Evolutionary conservation across 2,113 vertebrate genomes (phyloP), one percentile per base, ranked within the genome.

Genomic region (Phaethon lepturus): DNA sequence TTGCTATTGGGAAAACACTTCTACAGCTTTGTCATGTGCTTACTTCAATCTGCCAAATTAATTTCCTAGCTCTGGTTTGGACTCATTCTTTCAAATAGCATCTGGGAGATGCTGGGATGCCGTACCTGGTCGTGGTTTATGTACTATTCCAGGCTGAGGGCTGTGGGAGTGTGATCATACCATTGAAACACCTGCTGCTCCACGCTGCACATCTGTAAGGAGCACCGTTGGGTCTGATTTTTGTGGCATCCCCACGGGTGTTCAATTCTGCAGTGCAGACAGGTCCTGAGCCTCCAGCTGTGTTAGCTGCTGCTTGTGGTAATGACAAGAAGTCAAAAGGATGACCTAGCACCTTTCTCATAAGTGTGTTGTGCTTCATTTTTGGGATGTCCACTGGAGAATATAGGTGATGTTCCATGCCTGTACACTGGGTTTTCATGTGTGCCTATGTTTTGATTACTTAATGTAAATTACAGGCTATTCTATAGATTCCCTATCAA

Each of bases 201-300:
- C 1, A 1, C 23, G 3, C 17, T 31, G 47, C 19, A 23, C 4
- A 24, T 53, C 19, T 1, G 0, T 24, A 28, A 63, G 19, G 25
- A 69, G 8, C 28, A 38, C 18, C 3, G 29, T 33, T 24, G 25
- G 28, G 11, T 12, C 23, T 5, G 10, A 15, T 7, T 76, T 90
- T 62, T 64, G 67, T 73, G 58, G 11, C 4, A 60, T 66, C 5
- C 11, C 49, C 19, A 18, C 5, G n/a, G 49, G 13, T 11, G 28
- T 24, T 50, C 18, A 23, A 16, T 67, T 91, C 49, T 10, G 16
- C 24, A 35, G 31, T 7, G 6, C 28, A 66, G 58, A 50, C 10
- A 66, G 62, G 10, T 55, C 50, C 23, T 73, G 6, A 40, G 16
- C 14, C 29, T 73, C 17, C n/a, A 91, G 28, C 50, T 77, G 59